Evolutionary conservation across 2,888 invertebrate species (phyloP), one percentile per base, ranked within the genome.

Genomic region (Heliothis peltigera): DNA sequence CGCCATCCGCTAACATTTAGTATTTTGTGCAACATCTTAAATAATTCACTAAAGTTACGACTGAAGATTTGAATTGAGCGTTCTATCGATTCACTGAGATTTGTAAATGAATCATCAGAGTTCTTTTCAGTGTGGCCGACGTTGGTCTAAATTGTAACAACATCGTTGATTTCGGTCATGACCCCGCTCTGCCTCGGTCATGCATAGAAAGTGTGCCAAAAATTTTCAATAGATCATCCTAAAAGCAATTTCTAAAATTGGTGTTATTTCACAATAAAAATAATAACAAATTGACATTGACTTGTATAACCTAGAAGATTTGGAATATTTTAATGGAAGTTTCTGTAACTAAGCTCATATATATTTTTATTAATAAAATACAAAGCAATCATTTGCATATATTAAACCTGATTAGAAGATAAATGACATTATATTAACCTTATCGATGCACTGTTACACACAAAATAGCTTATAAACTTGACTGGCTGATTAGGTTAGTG

Each of bases 161-260:
- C 67, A 63, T 72, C 77, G 80, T 75, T 73, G 71, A 81, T 82
- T 79, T 75, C 80, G 80, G 83, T 84, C 82, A 76, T 80, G 77
- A 80, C 43, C 44, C 25, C 43, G 57, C 39, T 32, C 63, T 43
- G 21, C 71, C 72, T 69, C 72, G 69, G 61, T 80, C 75, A 75
- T 60, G 75, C 71, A 65, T 79, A 82, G 82, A 84, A 84, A 84
- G 85, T 80, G 65, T 76, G 70, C 61, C 73, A 51, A 52, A 49
- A 46, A 49, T 28, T 42, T 42, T 22, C 53, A 35, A 51, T 49
- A 56, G 57, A 55, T 66, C 19, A 51, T 65, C 1, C 35, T 12
- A 28, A 17, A 43, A 22, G 17, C 12, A 52, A 19, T 61, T 56
- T 69, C 18, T 58, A 39, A 53, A 52, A 6, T 19, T 46, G 42